Evolutionary conservation across 1,140 invertebrate species (phyloP), one percentile per base, ranked within the genome.

Genomic region (Oryctes rhinoceros): DNA sequence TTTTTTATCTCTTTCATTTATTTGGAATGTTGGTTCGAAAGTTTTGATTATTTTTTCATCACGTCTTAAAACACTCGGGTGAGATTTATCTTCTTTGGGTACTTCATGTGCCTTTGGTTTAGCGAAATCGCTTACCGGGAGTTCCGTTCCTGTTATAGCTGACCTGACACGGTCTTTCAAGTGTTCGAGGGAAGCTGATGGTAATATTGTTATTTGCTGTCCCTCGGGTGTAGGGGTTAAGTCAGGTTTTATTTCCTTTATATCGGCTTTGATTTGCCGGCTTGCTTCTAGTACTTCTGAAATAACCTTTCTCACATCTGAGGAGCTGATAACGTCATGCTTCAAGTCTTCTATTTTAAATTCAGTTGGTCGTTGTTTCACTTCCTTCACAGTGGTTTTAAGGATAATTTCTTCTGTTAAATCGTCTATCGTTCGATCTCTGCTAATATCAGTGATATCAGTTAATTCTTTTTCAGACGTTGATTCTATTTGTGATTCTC

Each of bases 241-340:
- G 83, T 90, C 89, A 44, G 89, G 89, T 85, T 89, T 88, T 13
- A 90, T 81, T 84, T 90, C 87, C 83, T 88, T 89, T 0, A 91
- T 89, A 85, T 90, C 89, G 75, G 87, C 83, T 81, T 89, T 88
- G 67, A 91, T 90, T 84, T 90, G 86, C 75, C 88, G 86, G 4
- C 89, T 89, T 10, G 87, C 88, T 83, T 90, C 88, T 78, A 89
- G 84, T 10, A 90, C 89, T 87, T 90, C 88, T 35, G 86, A 87
- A 81, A 89, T 89, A 20, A 90, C 84, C 81, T 88, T 88, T 48
- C 86, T 86, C 44, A 90, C 87, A 75, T 90, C 87, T 44, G 49
- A 35, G 0, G 75, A 44, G 18, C 48, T 78, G 24, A 76, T 44
- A 11, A 35, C 35, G 3, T 48, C 30, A 18, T 65, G 18, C 30